These are phyloP conservation scores for Syngnathoides biaculeatus DNA, from an alignment of 2,113 vertebrate genomes.

Conservation along the genomic window DNA sequence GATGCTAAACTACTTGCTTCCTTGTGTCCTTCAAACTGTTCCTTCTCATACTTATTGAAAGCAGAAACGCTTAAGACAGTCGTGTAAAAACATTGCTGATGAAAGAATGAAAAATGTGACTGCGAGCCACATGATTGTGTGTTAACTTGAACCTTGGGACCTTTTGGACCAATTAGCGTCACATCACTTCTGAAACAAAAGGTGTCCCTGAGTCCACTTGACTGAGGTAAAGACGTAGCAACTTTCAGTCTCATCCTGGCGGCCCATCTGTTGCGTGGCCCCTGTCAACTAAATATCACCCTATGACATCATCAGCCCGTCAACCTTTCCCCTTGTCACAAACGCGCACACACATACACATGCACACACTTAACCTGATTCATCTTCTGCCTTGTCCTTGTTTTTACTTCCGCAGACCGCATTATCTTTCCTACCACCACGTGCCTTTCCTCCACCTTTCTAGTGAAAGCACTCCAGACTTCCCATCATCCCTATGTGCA, in stretches of 20 bases:
- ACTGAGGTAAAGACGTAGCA: constrained; percentile 8
- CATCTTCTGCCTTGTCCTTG: constrained; percentile 49
- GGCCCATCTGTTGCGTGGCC: constrained; percentile 60
- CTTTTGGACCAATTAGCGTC: constrained; percentile 61
- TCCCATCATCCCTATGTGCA: neutral
- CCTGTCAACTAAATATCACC: constrained; percentile 62
- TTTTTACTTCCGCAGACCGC: constrained; percentile 24
- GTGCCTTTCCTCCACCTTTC: constrained; percentile 1
- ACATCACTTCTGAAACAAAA: constrained; percentile 60
- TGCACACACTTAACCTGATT: constrained; percentile 24
- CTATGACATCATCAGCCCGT: constrained; percentile 61
- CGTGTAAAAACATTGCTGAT: neutral
- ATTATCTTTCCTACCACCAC: constrained; percentile 3
- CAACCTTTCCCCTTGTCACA: constrained; percentile 54
- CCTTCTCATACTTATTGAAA: constrained; percentile 1
- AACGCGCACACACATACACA: constrained; percentile 11
- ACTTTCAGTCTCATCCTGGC: constrained; percentile 10
- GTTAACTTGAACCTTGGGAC: constrained; percentile 41
- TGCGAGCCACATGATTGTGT: constrained; percentile 26
- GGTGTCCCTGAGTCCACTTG: constrained; percentile 47
- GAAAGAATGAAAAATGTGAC: constrained; percentile 27
- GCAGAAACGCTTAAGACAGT: constrained; percentile 15
- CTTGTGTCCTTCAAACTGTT: neutral
- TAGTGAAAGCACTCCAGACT: neutral
- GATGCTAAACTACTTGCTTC: neutral